These are phyloP conservation scores for Psittacula derbiana DNA, from an alignment of 2,797 vertebrate species.

Conservation along the genomic window DNA sequence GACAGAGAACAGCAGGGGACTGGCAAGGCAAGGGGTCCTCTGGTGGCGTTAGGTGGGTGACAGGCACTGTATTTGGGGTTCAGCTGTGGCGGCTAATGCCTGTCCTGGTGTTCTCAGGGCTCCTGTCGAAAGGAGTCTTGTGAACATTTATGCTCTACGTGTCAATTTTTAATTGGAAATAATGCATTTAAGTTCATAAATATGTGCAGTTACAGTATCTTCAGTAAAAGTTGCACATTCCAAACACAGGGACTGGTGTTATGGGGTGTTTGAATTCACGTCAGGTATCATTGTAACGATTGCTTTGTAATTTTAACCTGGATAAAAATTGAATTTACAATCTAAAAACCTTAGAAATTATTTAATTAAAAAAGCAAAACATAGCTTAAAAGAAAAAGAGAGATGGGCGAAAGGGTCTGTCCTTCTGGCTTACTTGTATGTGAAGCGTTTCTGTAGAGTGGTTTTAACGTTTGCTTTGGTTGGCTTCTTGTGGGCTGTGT, in stretches of 20 bases:
- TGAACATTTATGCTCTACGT: rapidly evolving
- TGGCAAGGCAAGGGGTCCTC: rapidly evolving
- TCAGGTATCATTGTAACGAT: rapidly evolving
- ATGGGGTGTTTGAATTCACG: not conserved
- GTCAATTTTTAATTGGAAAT: not conserved
- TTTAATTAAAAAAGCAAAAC: not conserved
- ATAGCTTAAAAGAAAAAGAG: not conserved
- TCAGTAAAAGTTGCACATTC: not conserved
- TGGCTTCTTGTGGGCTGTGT: not conserved
- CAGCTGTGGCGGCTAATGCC: rapidly evolving
- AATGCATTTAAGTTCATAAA: not conserved
- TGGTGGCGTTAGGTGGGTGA: no score
- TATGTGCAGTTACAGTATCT: rapidly evolving
- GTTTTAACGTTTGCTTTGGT: not conserved
- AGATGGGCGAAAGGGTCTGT: not conserved
- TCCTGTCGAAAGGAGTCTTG: rapidly evolving
- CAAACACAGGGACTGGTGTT: not conserved
- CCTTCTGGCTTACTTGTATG: not conserved
- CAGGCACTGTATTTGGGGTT: rapidly evolving
- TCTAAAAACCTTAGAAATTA: not conserved
- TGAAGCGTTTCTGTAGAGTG: rapidly evolving
- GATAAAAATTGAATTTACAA: not conserved
- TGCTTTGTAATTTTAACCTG: rapidly evolving
- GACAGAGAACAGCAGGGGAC: not conserved
- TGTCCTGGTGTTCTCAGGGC: not conserved